A percentile compares a stretch with the other conserved stretches of the same genome.
Conservation (phyloP, 2,888 invertebrate species). For the Lagria hirta region DNA sequence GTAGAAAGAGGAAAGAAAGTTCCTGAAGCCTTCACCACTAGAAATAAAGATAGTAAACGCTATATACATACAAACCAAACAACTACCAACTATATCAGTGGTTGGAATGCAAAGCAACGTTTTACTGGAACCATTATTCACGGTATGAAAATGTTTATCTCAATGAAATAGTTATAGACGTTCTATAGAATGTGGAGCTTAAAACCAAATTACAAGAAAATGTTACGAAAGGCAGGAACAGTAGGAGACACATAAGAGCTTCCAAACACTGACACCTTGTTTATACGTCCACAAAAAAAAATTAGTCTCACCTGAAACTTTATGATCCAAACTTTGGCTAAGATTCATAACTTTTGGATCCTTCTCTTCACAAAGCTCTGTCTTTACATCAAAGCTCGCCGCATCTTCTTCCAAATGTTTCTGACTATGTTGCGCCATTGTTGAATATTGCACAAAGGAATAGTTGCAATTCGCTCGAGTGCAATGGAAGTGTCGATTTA, state of each 20-base stretch:
- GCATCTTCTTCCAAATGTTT: constrained; percentile 58
- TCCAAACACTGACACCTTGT: no score
- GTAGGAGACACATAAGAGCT: no score
- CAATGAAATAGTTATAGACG: no score
- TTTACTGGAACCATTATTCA: no score
- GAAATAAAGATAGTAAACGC: constrained; percentile 50
- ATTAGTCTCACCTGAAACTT: constrained; percentile 48
- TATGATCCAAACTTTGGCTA: constrained; percentile 44
- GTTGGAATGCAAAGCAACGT: no score
- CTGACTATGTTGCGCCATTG: constrained; percentile 72
- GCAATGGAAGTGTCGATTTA: constrained; percentile 78
- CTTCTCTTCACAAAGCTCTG: constrained; percentile 41
- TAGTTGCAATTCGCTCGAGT: constrained; percentile 69
- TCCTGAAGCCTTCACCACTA: constrained; percentile 91
- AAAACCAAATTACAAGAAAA: constrained; percentile 14
- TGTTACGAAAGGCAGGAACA: no score
- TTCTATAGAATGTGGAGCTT: no score
- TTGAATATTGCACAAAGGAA: constrained; percentile 72
- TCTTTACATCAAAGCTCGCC: constrained; percentile 33
- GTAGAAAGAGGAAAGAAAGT: constrained; percentile 84
- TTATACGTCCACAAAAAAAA: background rate
- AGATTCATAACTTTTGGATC: constrained; percentile 46
- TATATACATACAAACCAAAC: constrained; percentile 27
- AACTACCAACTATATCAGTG: constrained; percentile 7
- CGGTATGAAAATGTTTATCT: no score